Conservation (phyloP, 1,140 invertebrate genomes). For the Brachystomella parvula region DNA sequence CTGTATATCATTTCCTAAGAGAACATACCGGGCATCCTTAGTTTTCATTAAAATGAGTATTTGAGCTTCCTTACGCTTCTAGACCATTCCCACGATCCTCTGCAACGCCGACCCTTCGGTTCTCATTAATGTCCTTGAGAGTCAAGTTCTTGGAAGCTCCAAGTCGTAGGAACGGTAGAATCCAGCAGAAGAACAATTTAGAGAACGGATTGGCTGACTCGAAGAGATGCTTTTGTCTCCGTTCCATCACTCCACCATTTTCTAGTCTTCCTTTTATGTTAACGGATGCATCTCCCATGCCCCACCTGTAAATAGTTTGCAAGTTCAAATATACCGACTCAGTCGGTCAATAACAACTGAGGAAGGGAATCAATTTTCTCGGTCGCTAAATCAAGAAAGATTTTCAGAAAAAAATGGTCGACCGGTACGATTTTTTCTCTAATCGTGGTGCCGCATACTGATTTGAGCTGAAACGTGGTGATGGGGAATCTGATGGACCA, state of each 20-base stretch:
- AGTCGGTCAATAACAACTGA: too few species aligned
- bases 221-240: not conserved
- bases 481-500: too few species aligned
- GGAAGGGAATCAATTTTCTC: too few species aligned
- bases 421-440: too few species aligned
- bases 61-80: slow-evolving; percentile 1
- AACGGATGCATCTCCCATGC: not conserved
- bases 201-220: slow-evolving; percentile 25
- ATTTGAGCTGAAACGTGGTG: too few species aligned
- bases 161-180: slow-evolving; percentile 26
- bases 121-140: slow-evolving; percentile 24
- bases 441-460: too few species aligned
- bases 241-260: not conserved
- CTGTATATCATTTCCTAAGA: slow-evolving; percentile 45
- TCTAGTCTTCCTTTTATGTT: not conserved
- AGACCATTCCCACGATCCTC: slow-evolving; percentile 16
- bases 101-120: slow-evolving; percentile 19
- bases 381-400: too few species aligned
- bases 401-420: too few species aligned
- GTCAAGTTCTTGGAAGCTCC: slow-evolving; percentile 16
- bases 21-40: not conserved
- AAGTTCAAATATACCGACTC: not conserved
- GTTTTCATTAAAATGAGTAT: not conserved
- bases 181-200: slow-evolving; percentile 32
- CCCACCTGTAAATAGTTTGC: not conserved